Base-by-base conservation (phyloP, 2,797 vertebrate species). In the Pangasius mekongensis region DNA sequence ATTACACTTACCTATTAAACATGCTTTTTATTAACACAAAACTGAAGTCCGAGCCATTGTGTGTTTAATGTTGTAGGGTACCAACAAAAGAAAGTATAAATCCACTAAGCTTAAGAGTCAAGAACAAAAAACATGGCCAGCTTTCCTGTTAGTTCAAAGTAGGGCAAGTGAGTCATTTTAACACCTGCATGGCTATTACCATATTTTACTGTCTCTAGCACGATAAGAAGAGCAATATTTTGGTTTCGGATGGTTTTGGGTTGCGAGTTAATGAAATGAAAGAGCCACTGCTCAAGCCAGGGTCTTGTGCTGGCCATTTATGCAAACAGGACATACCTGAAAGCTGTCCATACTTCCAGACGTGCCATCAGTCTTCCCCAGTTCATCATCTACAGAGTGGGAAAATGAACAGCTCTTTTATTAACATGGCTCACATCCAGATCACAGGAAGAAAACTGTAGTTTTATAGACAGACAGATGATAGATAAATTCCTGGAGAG, bases 341-440 rank as follows among this genome's bases (percentile, higher is more conserved):
- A 98, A 99, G 95, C 97, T 99, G 93, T 99, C 98, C 95, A 98
- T 96, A 92, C 97, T 96, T 86, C 97, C 97, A 92, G 97, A 97
- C 39, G 97, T 97, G 88, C 96, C 97, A 94, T 99, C 98, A 89
- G 97, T 94, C 93, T 97, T 99, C 92, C 95, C 97, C 93, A 97
- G 96, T 91, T 99, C 98, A 92, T 99, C 98, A 95, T 99, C 98
- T 99, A 91, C 89, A 95, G 9, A 66, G 81, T 2, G 64, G 43
- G 87, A 54, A 83, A 90, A 89, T 52, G 49, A 83, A 69, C 43
- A 87, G 77, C 39, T 89, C 16, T 47, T 52, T 64, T 47, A 76
- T 64, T 39, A 39, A 64, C 24, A 88, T 54, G 69, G 71, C 56
- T 47, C 30, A 58, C 10, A 84, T 60, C 36, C 30, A 78, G 52